Base-by-base conservation (phyloP, 2,888 invertebrate species). In the Drosophila koepferae region DNA sequence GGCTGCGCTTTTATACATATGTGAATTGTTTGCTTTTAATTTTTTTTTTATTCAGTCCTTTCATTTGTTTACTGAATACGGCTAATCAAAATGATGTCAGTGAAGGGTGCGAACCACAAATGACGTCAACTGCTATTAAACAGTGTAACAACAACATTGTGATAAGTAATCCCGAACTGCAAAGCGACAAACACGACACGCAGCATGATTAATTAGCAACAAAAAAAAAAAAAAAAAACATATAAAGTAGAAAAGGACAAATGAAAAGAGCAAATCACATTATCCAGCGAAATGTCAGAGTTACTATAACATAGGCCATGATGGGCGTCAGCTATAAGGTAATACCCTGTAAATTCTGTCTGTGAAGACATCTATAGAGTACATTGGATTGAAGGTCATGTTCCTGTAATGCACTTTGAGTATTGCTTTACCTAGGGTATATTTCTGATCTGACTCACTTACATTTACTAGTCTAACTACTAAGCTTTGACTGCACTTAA, bases 121-220 rank as follows among this genome's bases (percentile, higher is more conserved):
- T 78, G 80, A 80, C 80, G 68, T 80, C 80, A 79, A 51, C 75
- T 51, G 60, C 59, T 64, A 38, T 74, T 67, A 65, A 78, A 44
- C 16, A 64, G 34, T 36, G 34, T 36, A 59, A 31, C 62, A 54
- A 48, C 49, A 63, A 56, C 64, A 62, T 34, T 28, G 60, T 63
- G 23, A 64, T 74, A 71, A 53, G 56, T 85, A 85, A 73, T 75
- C 80, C 80, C 64, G 63, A 58, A 63, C 68, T 82, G 76, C 75
- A 76, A 74, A 72, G 82, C 82, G 85, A 77, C 75, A 71, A 72
- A 68, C 60, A 61, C 58, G 74, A 68, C 81, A 80, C 72, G 63
- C 86, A 67, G 72, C 81, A 82, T 80, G 84, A 85, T 85, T 85
- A 85, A 85, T 85, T 82, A 81, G 81, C 81, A 71, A 28, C 65